These are phyloP conservation scores for Thripadectes ignobilis DNA, from an alignment of 2,797 vertebrate genomes.

Conservation along the genomic window DNA sequence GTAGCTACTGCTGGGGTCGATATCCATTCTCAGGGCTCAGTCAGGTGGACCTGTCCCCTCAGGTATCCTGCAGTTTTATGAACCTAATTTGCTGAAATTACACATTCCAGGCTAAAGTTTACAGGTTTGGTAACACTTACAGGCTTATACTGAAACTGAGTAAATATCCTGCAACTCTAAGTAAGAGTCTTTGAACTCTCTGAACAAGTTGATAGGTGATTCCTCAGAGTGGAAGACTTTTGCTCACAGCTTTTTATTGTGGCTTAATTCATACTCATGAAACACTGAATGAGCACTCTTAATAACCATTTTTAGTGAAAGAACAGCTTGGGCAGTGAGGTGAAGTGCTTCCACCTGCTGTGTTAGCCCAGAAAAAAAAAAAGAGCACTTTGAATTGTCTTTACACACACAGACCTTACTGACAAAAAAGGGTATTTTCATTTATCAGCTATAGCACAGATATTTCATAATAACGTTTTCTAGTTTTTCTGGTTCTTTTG, in stretches of 20 bases:
- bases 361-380: conserved; percentile 19
- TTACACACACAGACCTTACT: background rate
- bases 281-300: background rate
- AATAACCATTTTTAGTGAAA: background rate
- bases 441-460: background rate
- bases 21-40: background rate
- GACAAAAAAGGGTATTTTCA: background rate
- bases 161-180: background rate
- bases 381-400: background rate
- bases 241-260: background rate
- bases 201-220: rapidly evolving
- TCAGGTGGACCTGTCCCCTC: rapidly evolving
- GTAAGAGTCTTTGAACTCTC: background rate
- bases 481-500: background rate
- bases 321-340: background rate
- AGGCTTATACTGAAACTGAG: background rate
- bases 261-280: background rate
- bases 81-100: background rate
- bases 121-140: background rate
- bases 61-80: background rate
- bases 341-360: background rate
- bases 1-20: background rate
- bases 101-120: background rate
- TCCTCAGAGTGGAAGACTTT: background rate
- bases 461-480: background rate